Evolutionary conservation across 1,140 invertebrate species (phyloP), one percentile per base, ranked within the genome.

Genomic region (Oedothorax gibbosus): DNA sequence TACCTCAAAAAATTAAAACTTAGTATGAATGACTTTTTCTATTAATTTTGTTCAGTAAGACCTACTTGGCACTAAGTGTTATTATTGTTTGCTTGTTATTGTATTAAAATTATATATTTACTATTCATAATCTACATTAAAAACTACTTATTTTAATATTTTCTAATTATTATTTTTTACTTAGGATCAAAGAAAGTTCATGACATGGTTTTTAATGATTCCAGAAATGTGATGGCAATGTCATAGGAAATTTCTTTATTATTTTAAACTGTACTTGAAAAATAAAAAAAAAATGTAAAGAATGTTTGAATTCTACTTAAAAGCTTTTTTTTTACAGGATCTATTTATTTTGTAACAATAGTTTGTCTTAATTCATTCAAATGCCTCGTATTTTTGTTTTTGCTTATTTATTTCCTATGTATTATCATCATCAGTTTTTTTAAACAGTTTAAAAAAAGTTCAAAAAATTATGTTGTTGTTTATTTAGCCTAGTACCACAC

Each of bases 341-440:
- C 60, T 69, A 20, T 75, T 20, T 81, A 81, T 81, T 71, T 71
- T 81, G 78, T 81, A 81, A 81, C 71, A 81, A 81, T 60, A 68
- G 66, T 56, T 81, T 81, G 18, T 81, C 65, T 71, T 81, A n/a
- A 56, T 71, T 81, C 65, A 71, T 81, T 60, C 8, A 60, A 69
- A 81, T 66, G 18, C 20, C 69, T 75, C 54, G 35, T 71, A 56
- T 14, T 81, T 69, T 71, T 20, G n/a, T 71, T 71, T 71, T 71
- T 53, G 64, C 64, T 68, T 66, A 66, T 66, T n/a, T 18, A 12
- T 51, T 54, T 71, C 66, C 60, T 71, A 69, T 81, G 66, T 69
- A 69, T 68, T 81, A 57, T 81, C 78, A 81, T 79, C 77, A 79
- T 56, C 35, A 35, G 35, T 35, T 81, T 54, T 79, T 81, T 81